Base-by-base conservation (phyloP, 2,113 vertebrate genomes). In the Saccopteryx leptura region DNA sequence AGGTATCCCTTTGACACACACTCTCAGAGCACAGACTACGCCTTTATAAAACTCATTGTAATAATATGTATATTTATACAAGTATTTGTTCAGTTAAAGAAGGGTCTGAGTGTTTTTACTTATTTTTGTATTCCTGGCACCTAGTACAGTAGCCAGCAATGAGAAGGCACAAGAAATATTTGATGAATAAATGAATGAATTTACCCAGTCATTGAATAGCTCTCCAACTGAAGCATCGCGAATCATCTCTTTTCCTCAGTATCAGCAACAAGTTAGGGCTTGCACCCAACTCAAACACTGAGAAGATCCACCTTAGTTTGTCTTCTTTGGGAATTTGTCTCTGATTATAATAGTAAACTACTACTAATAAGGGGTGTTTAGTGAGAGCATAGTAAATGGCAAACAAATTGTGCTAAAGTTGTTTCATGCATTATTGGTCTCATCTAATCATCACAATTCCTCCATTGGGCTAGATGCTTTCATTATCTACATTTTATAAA, bases 151-250 rank as follows among this genome's bases (percentile, higher is more conserved):
- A 82, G 72, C 15, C 65, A 92, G 9, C 24, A 81, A 65, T 63
- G 56, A 88, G 33, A 78, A 65, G 24, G 54, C 66, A 92, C 19
- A 86, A 50, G n/a, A 93, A 87, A 95, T 81, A 95, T 69, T 50
- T 88, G 19, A 90, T 61, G 66, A 94, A 50, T 91, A 11, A 50
- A 60, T 82, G 69, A 58, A 88, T 69, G 9, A 10, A n/a, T 71
- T 93, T 68, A 71, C 39, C 9, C 48, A 52, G 48, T 80, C 9
- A 74, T 46, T 71, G 17, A 80, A 39, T 61, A 83, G 10, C 39
- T 39, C 7, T 88, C 68, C 50, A 88, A 15, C 14, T 14, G 24
- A 82, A 39, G 18, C 24, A 92, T 68, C 19, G n/a, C 39, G 72
- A 9, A n/a, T 65, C 48, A 69, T 79, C 74, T 56, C 23, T 85